phyloP scores from a whole-genome alignment of 2,797 vertebrate species.

The Acanthurus lineatus region DNA sequence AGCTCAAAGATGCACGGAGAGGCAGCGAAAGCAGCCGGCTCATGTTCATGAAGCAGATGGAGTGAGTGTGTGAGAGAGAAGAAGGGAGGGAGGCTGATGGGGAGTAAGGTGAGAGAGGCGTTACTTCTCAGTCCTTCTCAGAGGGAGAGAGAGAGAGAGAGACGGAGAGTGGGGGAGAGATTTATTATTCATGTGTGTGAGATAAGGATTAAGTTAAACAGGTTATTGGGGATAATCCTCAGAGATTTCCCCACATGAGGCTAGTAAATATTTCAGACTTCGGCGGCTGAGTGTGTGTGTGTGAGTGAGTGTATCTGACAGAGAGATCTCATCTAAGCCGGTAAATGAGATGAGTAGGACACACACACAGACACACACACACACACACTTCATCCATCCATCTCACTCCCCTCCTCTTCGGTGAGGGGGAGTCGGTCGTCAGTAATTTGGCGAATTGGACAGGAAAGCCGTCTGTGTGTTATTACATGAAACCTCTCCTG shows the following conservation, averaged over 20 bases:
- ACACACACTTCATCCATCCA: slow-evolving; percentile 21
- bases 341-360: slow-evolving; percentile 77
- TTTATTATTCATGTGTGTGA: slow-evolving; percentile 87
- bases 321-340: slow-evolving; percentile 75
- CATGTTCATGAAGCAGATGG: slow-evolving; percentile 71
- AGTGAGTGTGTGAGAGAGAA: slow-evolving; percentile 60
- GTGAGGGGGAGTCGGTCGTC: slow-evolving; percentile 24
- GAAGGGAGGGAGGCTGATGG: slow-evolving; percentile 61
- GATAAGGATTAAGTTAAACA: slow-evolving; percentile 88
- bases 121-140: slow-evolving; percentile 65
- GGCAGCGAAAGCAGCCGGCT: slow-evolving; percentile 68
- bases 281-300: slow-evolving; percentile 20
- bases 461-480: slow-evolving; percentile 66
- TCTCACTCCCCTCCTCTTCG: slow-evolving; percentile 12
- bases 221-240: slow-evolving; percentile 86
- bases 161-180: slow-evolving; percentile 45
- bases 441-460: slow-evolving; percentile 71
- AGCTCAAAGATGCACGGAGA: slow-evolving; percentile 66
- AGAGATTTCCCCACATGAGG: slow-evolving; percentile 83
- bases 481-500: slow-evolving; percentile 63
- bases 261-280: slow-evolving; percentile 81
- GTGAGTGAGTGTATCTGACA: slow-evolving; percentile 58
- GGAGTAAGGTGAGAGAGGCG: slow-evolving; percentile 78
- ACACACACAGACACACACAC: slow-evolving; percentile 44
- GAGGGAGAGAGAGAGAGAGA: slow-evolving; percentile 45